Percentiles rank a stretch among this genome's conserved stretches.
These are phyloP conservation scores for Serrognathus titanus DNA, from an alignment of 2,888 invertebrate genomes.

Conservation along the genomic window DNA sequence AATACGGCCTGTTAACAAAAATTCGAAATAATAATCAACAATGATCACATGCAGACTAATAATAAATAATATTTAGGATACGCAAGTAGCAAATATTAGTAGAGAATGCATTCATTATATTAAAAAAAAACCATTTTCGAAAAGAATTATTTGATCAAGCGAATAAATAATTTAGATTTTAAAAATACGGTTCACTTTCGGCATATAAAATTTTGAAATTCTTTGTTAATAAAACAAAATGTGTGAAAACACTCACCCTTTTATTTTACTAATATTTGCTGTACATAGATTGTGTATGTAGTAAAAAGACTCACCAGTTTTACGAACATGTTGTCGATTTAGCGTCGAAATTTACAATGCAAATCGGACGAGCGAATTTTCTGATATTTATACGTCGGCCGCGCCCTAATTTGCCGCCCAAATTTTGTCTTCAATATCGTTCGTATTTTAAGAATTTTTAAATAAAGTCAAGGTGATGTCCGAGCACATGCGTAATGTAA, in stretches of 20 bases:
- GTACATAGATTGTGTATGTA: neutral
- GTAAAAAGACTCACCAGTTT: conserved; percentile 45
- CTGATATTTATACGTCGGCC: conserved; percentile 38
- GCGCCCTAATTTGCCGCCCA: conserved; percentile 33
- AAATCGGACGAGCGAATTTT: conserved; percentile 34
- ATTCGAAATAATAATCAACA: neutral
- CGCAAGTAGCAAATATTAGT: too few species aligned
- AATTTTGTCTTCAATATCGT: conserved; percentile 19
- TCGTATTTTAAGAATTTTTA: conserved; percentile 15
- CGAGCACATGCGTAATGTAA: too few species aligned
- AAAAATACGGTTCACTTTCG: too few species aligned
- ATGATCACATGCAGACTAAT: neutral
- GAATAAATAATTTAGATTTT: too few species aligned
- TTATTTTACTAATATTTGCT: too few species aligned
- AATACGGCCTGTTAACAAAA: conserved; percentile 38
- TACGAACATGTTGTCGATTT: conserved; percentile 46
- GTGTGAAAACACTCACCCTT: too few species aligned
- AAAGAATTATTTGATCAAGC: too few species aligned
- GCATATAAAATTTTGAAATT: too few species aligned
- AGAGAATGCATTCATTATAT: too few species aligned
- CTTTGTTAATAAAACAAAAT: neutral
- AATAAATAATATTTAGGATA: too few species aligned
- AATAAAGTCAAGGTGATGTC: conserved; percentile 16
- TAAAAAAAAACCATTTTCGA: too few species aligned
- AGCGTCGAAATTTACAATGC: conserved; percentile 38